Evolutionary conservation across 2,797 vertebrate species (phyloP).

Genomic region (Semotilus atromaculatus): DNA sequence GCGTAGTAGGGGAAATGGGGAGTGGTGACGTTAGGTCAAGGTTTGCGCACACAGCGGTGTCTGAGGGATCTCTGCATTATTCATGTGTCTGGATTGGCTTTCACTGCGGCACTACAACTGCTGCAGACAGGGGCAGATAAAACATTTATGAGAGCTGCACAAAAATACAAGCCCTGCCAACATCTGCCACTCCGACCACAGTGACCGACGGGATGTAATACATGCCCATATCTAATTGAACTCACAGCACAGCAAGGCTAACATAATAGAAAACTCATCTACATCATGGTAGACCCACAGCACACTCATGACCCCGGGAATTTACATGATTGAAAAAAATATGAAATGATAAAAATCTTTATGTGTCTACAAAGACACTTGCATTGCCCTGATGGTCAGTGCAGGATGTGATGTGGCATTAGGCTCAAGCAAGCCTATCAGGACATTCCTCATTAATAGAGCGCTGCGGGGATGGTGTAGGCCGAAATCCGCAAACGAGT

Average conservation of each 20-base stretch:
- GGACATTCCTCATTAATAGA: not conserved
- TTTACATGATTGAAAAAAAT: not conserved
- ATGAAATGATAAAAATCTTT: not conserved
- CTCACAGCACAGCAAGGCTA: not conserved
- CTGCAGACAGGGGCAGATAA: constrained; percentile 58
- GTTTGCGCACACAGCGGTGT: constrained; percentile 48
- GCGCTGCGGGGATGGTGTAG: not conserved
- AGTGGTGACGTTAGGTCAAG: not conserved
- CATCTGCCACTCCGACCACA: not conserved
- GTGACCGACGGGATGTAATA: not conserved
- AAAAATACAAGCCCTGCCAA: constrained; percentile 39
- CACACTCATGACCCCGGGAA: not conserved
- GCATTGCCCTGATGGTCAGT: not conserved
- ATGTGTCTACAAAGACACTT: not conserved
- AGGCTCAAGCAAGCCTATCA: not conserved
- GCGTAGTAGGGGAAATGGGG: not conserved
- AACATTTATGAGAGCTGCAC: constrained; percentile 67
- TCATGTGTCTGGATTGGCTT: constrained; percentile 71
- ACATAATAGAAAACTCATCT: not conserved
- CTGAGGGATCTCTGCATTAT: constrained; percentile 73
- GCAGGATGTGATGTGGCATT: not conserved
- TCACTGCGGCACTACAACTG: constrained; percentile 56
- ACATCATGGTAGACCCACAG: not conserved
- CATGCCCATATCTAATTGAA: not conserved
- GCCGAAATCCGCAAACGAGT: not conserved